Conservation (phyloP, 30 jellyfish, hydroid and myxozoan species). For the Nemopilema nomurai region DNA sequence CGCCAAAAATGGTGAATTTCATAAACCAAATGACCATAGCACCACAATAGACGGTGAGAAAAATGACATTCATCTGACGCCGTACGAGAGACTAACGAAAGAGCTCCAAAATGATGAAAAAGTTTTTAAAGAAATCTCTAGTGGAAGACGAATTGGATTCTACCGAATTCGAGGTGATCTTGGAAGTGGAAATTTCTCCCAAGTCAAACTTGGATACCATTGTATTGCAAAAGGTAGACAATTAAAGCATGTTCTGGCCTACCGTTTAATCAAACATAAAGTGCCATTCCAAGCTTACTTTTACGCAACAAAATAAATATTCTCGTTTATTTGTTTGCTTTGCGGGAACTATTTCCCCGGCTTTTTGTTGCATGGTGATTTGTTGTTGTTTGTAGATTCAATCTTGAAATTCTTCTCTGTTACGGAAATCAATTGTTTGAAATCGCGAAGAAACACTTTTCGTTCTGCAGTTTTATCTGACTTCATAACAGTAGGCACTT, state of each 20-base stretch:
- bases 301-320: background rate
- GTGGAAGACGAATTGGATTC: conserved; percentile 92
- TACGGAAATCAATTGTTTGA: no score
- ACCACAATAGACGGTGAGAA: conserved; percentile 14
- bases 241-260: no score
- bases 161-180: conserved; percentile 92
- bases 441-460: no score
- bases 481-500: no score
- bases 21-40: conserved; percentile 13
- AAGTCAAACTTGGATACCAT: conserved; percentile 90
- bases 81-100: conserved; percentile 65
- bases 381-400: no score
- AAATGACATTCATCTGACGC: conserved; percentile 40
- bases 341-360: background rate
- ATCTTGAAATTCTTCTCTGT: no score
- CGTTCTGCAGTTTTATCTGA: no score
- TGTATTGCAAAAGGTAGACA: conserved; percentile 86
- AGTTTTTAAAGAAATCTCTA: conserved; percentile 79
- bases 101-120: conserved; percentile 83
- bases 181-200: conserved; percentile 95
- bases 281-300: background rate
- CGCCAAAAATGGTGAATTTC: conserved; percentile 10
- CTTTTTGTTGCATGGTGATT: background rate
- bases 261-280: background rate
- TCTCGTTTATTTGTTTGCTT: background rate